Evolutionary conservation across 1,140 invertebrate genomes (phyloP).

Genomic region (Oscheius sp.): DNA sequence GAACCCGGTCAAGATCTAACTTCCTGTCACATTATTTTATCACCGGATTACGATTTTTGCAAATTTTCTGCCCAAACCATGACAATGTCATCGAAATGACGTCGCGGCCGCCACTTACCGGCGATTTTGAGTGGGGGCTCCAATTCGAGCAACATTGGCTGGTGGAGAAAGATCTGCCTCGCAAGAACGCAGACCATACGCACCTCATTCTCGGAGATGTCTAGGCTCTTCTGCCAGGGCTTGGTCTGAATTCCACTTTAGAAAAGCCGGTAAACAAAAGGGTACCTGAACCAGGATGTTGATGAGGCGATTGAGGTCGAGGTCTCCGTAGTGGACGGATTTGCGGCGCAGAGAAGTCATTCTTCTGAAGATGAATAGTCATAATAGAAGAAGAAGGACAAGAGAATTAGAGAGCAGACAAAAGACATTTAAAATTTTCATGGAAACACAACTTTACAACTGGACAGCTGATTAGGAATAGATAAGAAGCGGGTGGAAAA

Average conservation of each 20-base stretch:
- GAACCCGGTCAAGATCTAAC: too few species aligned
- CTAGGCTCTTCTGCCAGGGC: slow-evolving; percentile 44
- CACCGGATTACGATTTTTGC: neutral
- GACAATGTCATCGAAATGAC: neutral
- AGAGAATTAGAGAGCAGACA: too few species aligned
- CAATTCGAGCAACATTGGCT: slow-evolving; percentile 69
- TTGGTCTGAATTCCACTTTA: slow-evolving; percentile 26
- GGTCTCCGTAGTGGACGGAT: slow-evolving; percentile 26
- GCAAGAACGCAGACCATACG: slow-evolving; percentile 64
- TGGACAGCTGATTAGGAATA: too few species aligned
- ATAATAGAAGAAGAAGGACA: neutral
- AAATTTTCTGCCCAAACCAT: too few species aligned
- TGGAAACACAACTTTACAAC: too few species aligned
- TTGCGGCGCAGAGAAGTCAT: slow-evolving; percentile 16
- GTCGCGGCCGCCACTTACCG: slow-evolving; percentile 33
- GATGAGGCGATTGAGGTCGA: slow-evolving; percentile 18
- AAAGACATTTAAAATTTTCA: too few species aligned
- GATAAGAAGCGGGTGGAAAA: too few species aligned
- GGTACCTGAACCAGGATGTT: slow-evolving; percentile 7
- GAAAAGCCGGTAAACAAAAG: neutral
- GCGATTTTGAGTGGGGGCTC: slow-evolving; percentile 68
- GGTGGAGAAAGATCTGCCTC: slow-evolving; percentile 66
- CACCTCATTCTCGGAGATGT: slow-evolving; percentile 55
- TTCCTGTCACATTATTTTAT: too few species aligned
- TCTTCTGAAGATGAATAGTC: slow-evolving; percentile 1